Evolutionary conservation across 2,797 vertebrate genomes (phyloP), one percentile per base, ranked within the genome.

Genomic region (Prunella strophiata): DNA sequence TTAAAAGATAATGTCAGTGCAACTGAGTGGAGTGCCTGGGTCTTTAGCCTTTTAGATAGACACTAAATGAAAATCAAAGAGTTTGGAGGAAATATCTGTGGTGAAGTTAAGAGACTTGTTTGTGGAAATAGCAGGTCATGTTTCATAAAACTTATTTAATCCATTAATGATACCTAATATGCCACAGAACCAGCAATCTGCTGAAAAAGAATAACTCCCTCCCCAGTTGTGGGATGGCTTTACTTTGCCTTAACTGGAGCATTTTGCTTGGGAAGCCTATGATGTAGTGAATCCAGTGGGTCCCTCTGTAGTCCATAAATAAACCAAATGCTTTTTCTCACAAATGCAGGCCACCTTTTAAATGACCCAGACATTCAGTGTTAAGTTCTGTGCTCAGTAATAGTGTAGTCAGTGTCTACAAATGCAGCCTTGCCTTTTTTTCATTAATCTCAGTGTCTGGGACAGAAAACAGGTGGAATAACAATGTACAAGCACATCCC

Each of bases 1-100:
- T 98, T 98, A 97, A 98, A 97, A 98, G 97, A 97, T 97, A 97
- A 97, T 95, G 96, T 87, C 80, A 90, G 11, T 85, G 93, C 82
- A 94, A 88, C 84, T 88, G 96, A 94, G 96, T 93, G 91, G 78
- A 96, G 95, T 85, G 88, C 90, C 88, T 88, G 84, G 34, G 93
- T 97, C 95, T 97, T 95, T 87, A 93, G 89, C 74, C 76, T 84
- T 94, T 96, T 92, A 97, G 96, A 94, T 54, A 96, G 96, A 80
- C 95, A 85, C 80, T 93, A 96, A 91, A 91, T 92, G 94, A 94
- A 96, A 96, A 96, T 89, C 94, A 93, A 96, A 88, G 88, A 66
- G 79, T 94, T 95, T 62, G 61, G 67, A 96, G 94, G 92, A 96
- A 97, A 94, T 94, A 92, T 92, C 93, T 92, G 94, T 81, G 88